phyloP scores from a whole-genome alignment of 37 sponge, comb jelly and placozoan species.

The Crambe crambe region DNA sequence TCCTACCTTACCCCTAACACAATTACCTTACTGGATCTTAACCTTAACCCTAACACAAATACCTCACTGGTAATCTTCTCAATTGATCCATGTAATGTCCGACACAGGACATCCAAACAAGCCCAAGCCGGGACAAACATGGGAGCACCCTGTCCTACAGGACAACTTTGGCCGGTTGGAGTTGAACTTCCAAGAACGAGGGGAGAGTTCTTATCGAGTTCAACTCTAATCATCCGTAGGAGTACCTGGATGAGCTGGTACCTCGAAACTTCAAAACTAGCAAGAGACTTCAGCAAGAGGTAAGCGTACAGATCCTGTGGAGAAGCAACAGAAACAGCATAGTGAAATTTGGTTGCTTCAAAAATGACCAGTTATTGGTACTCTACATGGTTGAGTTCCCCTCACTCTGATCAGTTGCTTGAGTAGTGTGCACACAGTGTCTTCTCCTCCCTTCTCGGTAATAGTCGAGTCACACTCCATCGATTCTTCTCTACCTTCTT shows the following conservation, averaged over 20 bases:
- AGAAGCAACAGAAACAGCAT: not conserved
- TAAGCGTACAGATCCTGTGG: conserved; percentile 20
- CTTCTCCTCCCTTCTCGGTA: conserved; percentile 8
- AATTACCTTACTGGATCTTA: too few species aligned
- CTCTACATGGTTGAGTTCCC: not conserved
- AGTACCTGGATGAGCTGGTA: conserved; percentile 52
- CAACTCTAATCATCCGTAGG: conserved; percentile 23
- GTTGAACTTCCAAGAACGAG: not conserved
- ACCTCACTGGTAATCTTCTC: conserved; percentile 44
- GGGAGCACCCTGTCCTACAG: conserved; percentile 18
- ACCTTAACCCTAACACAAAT: not conserved
- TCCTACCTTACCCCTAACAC: too few species aligned
- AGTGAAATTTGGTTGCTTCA: not conserved
- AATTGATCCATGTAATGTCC: conserved; percentile 26
- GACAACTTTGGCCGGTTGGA: not conserved
- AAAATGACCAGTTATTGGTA: not conserved
- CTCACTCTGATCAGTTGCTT: conserved; percentile 26
- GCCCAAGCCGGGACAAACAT: conserved; percentile 35
- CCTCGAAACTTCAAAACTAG: conserved; percentile 38
- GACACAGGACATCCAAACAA: conserved; percentile 42
- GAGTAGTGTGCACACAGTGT: not conserved
- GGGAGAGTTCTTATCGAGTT: not conserved
- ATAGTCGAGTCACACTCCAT: not conserved
- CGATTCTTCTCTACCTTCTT: conserved; percentile 14
- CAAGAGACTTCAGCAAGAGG: conserved; percentile 28